Percentiles rank a stretch among this genome's conserved stretches.
Conservation (phyloP, 1,140 invertebrate genomes). For the Anastrepha ludens region DNA sequence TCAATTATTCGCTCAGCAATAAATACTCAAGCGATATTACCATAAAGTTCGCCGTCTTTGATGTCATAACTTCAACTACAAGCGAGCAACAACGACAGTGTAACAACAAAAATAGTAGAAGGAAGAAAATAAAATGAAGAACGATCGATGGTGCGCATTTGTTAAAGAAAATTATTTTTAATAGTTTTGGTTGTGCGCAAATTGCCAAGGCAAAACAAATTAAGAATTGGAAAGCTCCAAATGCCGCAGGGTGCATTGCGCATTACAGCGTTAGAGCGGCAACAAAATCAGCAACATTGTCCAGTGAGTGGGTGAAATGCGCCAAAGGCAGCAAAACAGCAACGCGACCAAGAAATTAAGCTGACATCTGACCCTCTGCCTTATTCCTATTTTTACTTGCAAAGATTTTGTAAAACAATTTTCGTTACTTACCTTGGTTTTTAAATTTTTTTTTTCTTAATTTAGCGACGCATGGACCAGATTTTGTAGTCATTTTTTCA, state of each 20-base stretch:
- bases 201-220: slow-evolving; percentile 40
- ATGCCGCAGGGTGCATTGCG: not conserved
- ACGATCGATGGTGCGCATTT: not conserved
- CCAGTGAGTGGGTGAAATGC: slow-evolving; percentile 36
- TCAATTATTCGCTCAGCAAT: slow-evolving; percentile 33
- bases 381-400: slow-evolving; percentile 27
- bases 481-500: not conserved
- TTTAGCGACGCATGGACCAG: not conserved
- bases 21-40: not conserved
- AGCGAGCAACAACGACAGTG: slow-evolving; percentile 7
- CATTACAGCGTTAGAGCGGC: not conserved
- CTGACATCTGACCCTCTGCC: slow-evolving; percentile 44
- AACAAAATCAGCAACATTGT: slow-evolving; percentile 15
- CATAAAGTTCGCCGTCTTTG: slow-evolving; percentile 32
- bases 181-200: slow-evolving; percentile 48
- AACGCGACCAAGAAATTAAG: slow-evolving; percentile 11
- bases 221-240: slow-evolving; percentile 35
- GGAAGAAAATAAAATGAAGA: slow-evolving; percentile 36
- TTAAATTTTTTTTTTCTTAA: not conserved
- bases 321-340: slow-evolving; percentile 4
- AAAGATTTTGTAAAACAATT: not conserved
- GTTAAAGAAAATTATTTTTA: slow-evolving; percentile 26
- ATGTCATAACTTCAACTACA: slow-evolving; percentile 40
- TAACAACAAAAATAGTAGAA: not conserved
- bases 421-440: slow-evolving; percentile 10